These are phyloP conservation scores for Pleuronectes platessa DNA, from an alignment of 2,113 vertebrate species.

Conservation along the genomic window DNA sequence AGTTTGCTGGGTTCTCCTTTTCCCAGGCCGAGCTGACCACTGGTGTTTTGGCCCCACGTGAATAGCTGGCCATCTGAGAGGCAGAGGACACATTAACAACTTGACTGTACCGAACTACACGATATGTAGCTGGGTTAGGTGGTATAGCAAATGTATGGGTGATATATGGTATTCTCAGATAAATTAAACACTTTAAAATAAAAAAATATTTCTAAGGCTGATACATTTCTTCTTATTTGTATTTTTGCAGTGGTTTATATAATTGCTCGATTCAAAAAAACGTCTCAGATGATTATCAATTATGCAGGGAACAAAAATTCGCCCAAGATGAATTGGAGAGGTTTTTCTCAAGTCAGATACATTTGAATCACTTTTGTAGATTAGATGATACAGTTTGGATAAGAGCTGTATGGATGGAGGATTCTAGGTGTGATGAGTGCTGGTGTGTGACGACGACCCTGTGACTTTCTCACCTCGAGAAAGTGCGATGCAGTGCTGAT, in stretches of 20 bases:
- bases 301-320: too few relatives aligned
- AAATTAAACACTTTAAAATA: too few relatives aligned
- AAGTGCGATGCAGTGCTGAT: constrained; percentile 96
- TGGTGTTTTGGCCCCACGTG: constrained; percentile 89
- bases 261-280: neutral
- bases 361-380: neutral
- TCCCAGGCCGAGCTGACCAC: constrained; percentile 89
- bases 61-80: constrained; percentile 88
- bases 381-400: neutral
- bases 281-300: too few relatives aligned
- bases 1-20: constrained; percentile 60
- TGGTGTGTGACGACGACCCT: constrained; percentile 3
- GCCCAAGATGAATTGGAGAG: neutral
- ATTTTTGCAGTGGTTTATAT: too few relatives aligned
- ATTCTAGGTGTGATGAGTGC: neutral
- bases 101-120: neutral
- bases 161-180: too few relatives aligned
- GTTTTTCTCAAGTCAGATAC: neutral
- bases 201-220: too few relatives aligned
- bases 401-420: neutral
- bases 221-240: too few relatives aligned
- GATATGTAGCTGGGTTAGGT: too few relatives aligned
- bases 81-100: neutral
- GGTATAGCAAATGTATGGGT: too few relatives aligned
- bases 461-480: constrained; percentile 87